These are phyloP conservation scores for Holothuria glaberrima DNA, from an alignment of 35 echinoderm and acorn worm genomes.

Conservation along the genomic window DNA sequence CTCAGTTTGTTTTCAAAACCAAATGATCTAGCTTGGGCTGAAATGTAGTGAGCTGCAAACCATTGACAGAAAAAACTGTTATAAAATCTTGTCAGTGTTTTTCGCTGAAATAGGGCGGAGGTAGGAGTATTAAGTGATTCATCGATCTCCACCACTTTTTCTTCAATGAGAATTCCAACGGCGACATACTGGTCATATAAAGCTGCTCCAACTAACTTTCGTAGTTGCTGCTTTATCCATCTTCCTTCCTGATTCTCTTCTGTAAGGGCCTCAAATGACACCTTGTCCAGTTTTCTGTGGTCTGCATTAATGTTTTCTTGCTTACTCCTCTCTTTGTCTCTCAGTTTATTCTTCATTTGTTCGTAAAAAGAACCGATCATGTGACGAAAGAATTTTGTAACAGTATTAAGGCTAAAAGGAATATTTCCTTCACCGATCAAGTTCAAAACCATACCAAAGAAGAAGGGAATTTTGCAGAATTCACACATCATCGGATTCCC, in stretches of 20 bases:
- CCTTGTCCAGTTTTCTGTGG: not conserved
- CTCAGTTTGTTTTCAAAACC: not conserved
- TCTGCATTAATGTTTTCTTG: not conserved
- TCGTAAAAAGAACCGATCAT: not conserved
- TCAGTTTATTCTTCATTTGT: not conserved
- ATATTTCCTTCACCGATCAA: not conserved
- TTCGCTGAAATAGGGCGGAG: not conserved
- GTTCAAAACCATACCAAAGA: not conserved
- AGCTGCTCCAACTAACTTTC: too few species aligned
- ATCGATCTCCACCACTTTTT: not conserved
- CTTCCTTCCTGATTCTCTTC: not conserved
- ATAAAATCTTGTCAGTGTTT: too few species aligned
- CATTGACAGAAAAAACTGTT: too few species aligned
- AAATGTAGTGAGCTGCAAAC: not conserved
- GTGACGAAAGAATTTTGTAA: not conserved
- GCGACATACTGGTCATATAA: not conserved
- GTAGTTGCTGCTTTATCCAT: not conserved
- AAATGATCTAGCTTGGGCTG: not conserved
- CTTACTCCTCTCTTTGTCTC: not conserved
- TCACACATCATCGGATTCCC: not conserved
- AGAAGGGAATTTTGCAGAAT: not conserved
- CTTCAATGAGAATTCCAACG: constrained; percentile 7
- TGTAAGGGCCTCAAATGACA: not conserved
- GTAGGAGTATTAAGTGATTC: not conserved
- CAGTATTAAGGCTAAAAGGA: not conserved